Evolutionary conservation across 2,113 vertebrate species (phyloP).

Genomic region (Ptychochromis oligacanthus): DNA sequence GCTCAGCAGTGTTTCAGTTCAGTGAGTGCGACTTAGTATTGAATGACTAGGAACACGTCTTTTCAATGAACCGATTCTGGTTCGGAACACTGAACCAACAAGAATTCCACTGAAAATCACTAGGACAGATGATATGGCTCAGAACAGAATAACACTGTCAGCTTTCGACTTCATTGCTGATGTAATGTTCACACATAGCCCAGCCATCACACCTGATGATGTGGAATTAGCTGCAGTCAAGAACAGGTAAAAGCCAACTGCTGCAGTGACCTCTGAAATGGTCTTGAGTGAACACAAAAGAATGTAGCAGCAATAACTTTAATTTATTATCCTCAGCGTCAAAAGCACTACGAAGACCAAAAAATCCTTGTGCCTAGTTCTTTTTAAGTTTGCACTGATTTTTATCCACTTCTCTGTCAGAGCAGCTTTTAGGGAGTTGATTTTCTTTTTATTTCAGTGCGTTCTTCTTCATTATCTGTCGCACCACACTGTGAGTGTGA

Average conservation of each 20-base stretch:
- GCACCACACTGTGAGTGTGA: slow-evolving; percentile 8
- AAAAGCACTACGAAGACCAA: background rate
- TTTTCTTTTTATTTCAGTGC: background rate
- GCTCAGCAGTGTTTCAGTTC: background rate
- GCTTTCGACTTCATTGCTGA: slow-evolving; percentile 60
- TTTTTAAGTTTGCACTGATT: background rate
- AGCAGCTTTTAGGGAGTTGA: background rate
- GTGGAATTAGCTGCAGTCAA: slow-evolving; percentile 31
- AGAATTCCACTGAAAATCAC: background rate
- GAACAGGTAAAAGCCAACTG: slow-evolving; percentile 20
- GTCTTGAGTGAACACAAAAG: slow-evolving; percentile 10
- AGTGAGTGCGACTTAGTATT: background rate
- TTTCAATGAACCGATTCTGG: background rate
- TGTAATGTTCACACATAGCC: slow-evolving; percentile 25
- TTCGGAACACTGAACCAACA: slow-evolving; percentile 24
- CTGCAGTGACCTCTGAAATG: slow-evolving; percentile 1
- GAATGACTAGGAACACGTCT: background rate
- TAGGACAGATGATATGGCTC: slow-evolving; percentile 29
- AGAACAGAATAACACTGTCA: slow-evolving; percentile 50
- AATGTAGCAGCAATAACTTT: background rate
- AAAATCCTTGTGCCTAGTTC: background rate
- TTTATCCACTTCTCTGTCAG: background rate
- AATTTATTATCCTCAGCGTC: background rate
- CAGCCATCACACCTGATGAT: slow-evolving; percentile 2
- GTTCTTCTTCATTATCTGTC: background rate